Evolutionary conservation across 2,888 invertebrate genomes (phyloP), one percentile per base, ranked within the genome.

Genomic region (Rapana venosa): DNA sequence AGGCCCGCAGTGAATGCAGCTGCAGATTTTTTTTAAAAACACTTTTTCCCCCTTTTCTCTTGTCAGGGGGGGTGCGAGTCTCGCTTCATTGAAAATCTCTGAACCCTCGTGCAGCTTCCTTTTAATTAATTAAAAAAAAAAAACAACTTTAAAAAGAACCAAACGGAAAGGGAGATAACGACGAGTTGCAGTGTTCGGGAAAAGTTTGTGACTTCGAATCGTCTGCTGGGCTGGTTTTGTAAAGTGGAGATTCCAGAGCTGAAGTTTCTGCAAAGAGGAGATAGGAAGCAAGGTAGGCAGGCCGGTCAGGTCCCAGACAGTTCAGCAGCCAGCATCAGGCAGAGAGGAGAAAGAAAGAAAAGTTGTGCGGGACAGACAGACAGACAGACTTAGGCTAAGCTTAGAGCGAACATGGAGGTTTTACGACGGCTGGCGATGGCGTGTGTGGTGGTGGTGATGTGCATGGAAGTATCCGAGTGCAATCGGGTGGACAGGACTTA

Each of bases 401-500:
- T 2, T 32, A 35, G 26, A 56, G 11, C 8, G 36, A 36, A 35
- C 0, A 90, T 74, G 88, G 86, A 87, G 70, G 56, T 77, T 26
- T 30, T 35, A 32, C 58, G 58, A 77, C 83, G 35, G 87, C 56
- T 84, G 17, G 61, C 84, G 4, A 36, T 74, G 56, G 90, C 35
- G 47, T n/a, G 89, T 47, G n/a, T 89, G 0, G 20, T 87, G 77
- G 32, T 84, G 79, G 66, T 88, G 83, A 22, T 87, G 61, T 61
- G 56, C 32, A 32, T 26, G 17, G 77, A 20, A 20, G 61, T 87
- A 47, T 47, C 36, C 32, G 89, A 88, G 47, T 61, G 74, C 56
- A 30, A 20, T 13, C 32, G 74, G n/a, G 22, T 56, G 22, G 86
- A 88, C 30, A 85, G 85, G 30, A 88, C 90, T n/a, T 91, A 91